These are phyloP conservation scores for Manis crassicaudata DNA, from an alignment of 2,797 vertebrate species.

Conservation along the genomic window DNA sequence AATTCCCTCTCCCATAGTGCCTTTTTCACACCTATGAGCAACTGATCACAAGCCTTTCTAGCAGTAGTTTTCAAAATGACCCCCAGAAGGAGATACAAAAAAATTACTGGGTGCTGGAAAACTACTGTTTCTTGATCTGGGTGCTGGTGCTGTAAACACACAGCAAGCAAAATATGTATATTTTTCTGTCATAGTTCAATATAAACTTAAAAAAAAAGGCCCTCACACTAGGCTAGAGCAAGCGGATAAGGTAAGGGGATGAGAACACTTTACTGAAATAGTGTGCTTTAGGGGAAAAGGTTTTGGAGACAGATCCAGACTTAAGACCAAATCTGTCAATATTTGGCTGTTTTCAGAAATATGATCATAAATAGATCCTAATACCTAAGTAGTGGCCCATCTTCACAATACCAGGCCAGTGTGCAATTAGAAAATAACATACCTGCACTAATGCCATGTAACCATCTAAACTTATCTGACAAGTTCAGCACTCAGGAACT, in stretches of 20 bases:
- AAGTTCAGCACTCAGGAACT: neutral
- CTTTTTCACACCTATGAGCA: neutral
- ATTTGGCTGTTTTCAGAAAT: neutral
- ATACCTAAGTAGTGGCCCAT: neutral
- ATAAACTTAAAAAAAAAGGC: neutral
- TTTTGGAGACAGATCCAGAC: neutral
- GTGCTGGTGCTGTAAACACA: neutral
- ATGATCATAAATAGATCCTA: neutral
- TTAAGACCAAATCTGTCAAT: neutral
- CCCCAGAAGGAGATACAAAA: neutral
- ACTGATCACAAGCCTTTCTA: neutral
- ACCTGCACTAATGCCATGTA: neutral
- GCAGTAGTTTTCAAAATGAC: neutral
- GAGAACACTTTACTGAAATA: neutral
- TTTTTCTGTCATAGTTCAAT: neutral
- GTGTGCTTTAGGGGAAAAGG: neutral
- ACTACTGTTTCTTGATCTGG: neutral
- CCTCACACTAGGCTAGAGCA: neutral
- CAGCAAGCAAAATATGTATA: neutral
- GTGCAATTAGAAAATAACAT: neutral
- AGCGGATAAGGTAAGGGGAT: neutral
- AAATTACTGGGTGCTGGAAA: neutral
- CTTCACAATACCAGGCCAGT: neutral
- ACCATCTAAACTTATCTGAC: neutral
- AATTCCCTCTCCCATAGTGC: neutral